A percentile compares a stretch with the other conserved stretches of the same genome.
Evolutionary conservation across 1,140 invertebrate species (phyloP).

Genomic region (Hermatobates lingyangjiaoensis): DNA sequence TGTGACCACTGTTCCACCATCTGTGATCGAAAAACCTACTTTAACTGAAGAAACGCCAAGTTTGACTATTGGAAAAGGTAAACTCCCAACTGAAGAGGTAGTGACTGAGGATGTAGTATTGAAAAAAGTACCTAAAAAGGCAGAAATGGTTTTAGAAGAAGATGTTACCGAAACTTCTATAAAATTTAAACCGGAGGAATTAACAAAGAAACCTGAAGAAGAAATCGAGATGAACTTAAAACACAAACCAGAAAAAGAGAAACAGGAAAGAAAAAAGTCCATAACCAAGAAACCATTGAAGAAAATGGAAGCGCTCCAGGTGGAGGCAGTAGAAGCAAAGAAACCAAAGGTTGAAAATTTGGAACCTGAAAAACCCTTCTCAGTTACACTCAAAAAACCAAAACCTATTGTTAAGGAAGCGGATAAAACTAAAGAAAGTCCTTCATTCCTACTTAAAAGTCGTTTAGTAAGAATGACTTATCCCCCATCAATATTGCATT

Average conservation of each 20-base stretch:
- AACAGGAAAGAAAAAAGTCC: too few relatives aligned
- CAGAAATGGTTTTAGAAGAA: constrained; percentile 12
- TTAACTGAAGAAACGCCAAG: constrained; percentile 17
- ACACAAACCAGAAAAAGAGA: too few relatives aligned
- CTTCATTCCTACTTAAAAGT: too few relatives aligned
- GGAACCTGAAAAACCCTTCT: too few relatives aligned
- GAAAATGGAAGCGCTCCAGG: constrained; percentile 1
- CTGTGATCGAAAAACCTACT: constrained; percentile 13
- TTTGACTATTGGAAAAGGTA: constrained; percentile 15
- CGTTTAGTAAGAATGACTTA: too few relatives aligned
- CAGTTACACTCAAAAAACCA: too few relatives aligned
- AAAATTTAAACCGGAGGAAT: constrained; percentile 12
- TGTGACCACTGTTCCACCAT: constrained; percentile 16
- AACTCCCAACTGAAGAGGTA: constrained; percentile 13
- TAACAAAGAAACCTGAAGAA: constrained; percentile 5
- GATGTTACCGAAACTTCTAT: constrained; percentile 11
- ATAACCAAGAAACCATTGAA: constrained; percentile 5
- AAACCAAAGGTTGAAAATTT: constrained; percentile 16
- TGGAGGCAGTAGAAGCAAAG: constrained; percentile 12
- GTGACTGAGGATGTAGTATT: constrained; percentile 8
- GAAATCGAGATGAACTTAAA: neutral
- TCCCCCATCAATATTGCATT: too few relatives aligned
- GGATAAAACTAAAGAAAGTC: too few relatives aligned
- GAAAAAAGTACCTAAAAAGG: constrained; percentile 19
- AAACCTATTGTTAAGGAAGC: too few relatives aligned